Evolutionary conservation across 64 coral and sea anemone species (phyloP).

Genomic region (Anthopleura sola): DNA sequence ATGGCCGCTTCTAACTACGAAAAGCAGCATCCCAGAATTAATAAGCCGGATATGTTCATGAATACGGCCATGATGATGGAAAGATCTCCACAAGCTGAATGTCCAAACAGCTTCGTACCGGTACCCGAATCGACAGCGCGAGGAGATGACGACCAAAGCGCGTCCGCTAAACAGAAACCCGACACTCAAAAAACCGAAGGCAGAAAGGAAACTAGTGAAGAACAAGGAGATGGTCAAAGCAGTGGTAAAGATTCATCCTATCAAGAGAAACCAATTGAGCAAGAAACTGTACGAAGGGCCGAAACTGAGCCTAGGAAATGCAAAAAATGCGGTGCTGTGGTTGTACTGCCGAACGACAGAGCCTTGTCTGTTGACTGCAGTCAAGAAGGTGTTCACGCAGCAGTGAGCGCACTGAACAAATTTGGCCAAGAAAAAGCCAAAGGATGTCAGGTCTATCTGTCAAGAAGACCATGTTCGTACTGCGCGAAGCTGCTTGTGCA

Average conservation of each 20-base stretch:
- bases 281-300: not conserved
- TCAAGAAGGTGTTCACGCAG: conserved; percentile 41
- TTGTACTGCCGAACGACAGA: conserved; percentile 22
- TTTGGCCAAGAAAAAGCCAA: conserved; percentile 38
- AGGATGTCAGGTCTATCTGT: conserved; percentile 29
- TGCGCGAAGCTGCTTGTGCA: conserved; percentile 44
- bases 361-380: conserved; percentile 47
- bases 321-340: conserved; percentile 28
- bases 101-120: not conserved
- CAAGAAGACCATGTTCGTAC: conserved; percentile 45
- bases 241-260: not conserved
- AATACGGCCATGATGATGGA: not conserved
- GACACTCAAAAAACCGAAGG: too few relatives aligned
- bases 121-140: not conserved
- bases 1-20: not conserved
- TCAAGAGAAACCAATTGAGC: not conserved
- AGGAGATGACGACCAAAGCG: not conserved
- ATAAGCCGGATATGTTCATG: conserved; percentile 27
- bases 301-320: not conserved
- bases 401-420: conserved; percentile 31
- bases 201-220: too few relatives aligned
- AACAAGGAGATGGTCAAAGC: not conserved
- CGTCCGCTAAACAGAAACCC: too few relatives aligned
- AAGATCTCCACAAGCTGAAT: not conserved
- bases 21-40: not conserved